phyloP scores from a whole-genome alignment of 2,797 vertebrate species.

The Fundulus diaphanus region DNA sequence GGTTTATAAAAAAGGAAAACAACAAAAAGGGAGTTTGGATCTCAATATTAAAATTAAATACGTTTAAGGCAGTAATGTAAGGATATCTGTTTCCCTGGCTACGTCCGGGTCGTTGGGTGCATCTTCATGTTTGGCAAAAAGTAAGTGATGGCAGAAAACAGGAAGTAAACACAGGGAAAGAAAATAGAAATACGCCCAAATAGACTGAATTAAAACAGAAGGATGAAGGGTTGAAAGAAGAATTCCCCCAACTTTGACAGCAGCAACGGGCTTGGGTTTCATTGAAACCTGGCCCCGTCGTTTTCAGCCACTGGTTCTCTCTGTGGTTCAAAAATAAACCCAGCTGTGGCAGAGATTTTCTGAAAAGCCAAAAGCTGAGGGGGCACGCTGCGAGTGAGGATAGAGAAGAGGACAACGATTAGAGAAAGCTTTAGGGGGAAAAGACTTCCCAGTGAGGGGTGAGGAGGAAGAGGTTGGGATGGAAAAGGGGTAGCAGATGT shows the following conservation, averaged over 20 bases:
- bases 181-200: slow-evolving; percentile 26
- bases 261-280: slow-evolving; percentile 44
- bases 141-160: slow-evolving; percentile 28
- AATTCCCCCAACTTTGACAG: slow-evolving; percentile 20
- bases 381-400: slow-evolving; percentile 16
- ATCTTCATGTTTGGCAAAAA: slow-evolving; percentile 44
- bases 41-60: not conserved
- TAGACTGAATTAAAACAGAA: not conserved
- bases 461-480: slow-evolving; percentile 15
- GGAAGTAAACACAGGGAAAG: slow-evolving; percentile 24
- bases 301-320: not conserved
- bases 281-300: slow-evolving; percentile 35
- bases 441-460: slow-evolving; percentile 27
- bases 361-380: slow-evolving; percentile 32
- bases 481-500: slow-evolving; percentile 60
- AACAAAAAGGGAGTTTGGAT: not conserved
- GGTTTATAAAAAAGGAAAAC: not conserved
- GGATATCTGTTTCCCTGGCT: not conserved
- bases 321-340: slow-evolving; percentile 49
- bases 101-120: not conserved
- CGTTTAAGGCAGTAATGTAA: not conserved
- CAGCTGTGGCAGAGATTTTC: slow-evolving; percentile 45
- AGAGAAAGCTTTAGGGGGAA: slow-evolving; percentile 20
- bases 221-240: not conserved
- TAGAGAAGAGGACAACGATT: slow-evolving; percentile 12